Percentiles rank a stretch among this genome's conserved stretches.
Conservation (phyloP, 2,113 vertebrate species). For the Nothoprocta pentlandii region DNA sequence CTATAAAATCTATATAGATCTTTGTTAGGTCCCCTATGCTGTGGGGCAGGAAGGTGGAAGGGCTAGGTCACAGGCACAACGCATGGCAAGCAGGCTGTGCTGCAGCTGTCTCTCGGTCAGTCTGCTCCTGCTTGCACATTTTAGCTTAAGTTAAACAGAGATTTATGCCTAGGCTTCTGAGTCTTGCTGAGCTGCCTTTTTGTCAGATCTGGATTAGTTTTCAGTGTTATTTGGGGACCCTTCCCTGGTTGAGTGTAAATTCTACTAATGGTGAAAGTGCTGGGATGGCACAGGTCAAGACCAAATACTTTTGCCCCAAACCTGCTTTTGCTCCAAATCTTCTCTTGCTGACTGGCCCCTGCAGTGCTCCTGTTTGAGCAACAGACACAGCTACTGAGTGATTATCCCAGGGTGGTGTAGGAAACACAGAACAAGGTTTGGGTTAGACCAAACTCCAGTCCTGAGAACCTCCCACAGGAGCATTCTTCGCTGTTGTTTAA, state of each 20-base stretch:
- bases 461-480: rapidly evolving
- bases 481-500: neutral
- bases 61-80: rapidly evolving
- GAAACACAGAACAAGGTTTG: rapidly evolving
- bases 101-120: neutral
- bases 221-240: neutral
- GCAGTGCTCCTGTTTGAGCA: neutral
- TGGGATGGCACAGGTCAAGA: neutral
- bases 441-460: neutral
- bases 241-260: neutral
- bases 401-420: neutral
- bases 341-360: rapidly evolving
- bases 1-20: neutral
- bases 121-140: neutral
- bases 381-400: neutral
- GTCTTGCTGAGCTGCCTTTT: neutral
- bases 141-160: neutral
- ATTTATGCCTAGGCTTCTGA: neutral
- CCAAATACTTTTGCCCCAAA: neutral
- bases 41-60: neutral
- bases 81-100: neutral
- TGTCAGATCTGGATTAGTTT: neutral
- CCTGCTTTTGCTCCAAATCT: neutral
- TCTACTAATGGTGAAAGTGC: neutral
- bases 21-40: neutral